A percentile compares a stretch with the other conserved stretches of the same genome.
phyloP scores from a whole-genome alignment of 2,888 invertebrate genomes.

The Elgonia sp. region DNA sequence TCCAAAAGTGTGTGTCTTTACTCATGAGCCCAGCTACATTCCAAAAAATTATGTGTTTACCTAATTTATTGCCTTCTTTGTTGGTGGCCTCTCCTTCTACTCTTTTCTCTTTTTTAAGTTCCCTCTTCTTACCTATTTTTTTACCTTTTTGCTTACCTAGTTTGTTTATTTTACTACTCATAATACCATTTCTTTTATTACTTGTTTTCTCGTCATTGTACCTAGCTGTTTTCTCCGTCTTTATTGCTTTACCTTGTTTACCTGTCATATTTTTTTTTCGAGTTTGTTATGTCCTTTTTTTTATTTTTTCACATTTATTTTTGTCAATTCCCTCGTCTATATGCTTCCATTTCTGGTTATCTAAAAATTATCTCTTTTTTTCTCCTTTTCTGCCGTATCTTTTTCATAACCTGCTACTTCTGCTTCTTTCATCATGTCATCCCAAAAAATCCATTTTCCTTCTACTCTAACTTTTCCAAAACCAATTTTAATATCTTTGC shows the following conservation, averaged over 20 bases:
- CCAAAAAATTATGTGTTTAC: background rate
- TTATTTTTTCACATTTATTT: too few relatives aligned
- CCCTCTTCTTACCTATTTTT: background rate
- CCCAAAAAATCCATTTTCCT: constrained; percentile 10
- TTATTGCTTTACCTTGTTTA: background rate
- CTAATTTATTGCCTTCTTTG: background rate
- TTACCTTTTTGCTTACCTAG: background rate
- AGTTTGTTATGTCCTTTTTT: too few relatives aligned
- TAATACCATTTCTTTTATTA: background rate
- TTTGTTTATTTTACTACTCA: background rate
- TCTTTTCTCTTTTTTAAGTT: background rate
- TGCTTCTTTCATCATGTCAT: background rate
- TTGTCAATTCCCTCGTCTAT: too few relatives aligned
- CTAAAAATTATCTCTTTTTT: background rate
- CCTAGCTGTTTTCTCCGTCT: background rate
- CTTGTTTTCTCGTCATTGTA: background rate
- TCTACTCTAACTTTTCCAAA: background rate
- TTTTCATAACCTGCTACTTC: background rate
- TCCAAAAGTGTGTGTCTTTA: background rate
- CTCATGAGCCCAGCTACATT: background rate
- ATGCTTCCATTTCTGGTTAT: background rate
- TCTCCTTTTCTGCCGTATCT: background rate
- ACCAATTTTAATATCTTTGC: background rate
- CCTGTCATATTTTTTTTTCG: too few relatives aligned
- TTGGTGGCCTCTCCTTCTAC: background rate